Conservation (phyloP, 2,113 vertebrate species). For the Bungarus multicinctus region DNA sequence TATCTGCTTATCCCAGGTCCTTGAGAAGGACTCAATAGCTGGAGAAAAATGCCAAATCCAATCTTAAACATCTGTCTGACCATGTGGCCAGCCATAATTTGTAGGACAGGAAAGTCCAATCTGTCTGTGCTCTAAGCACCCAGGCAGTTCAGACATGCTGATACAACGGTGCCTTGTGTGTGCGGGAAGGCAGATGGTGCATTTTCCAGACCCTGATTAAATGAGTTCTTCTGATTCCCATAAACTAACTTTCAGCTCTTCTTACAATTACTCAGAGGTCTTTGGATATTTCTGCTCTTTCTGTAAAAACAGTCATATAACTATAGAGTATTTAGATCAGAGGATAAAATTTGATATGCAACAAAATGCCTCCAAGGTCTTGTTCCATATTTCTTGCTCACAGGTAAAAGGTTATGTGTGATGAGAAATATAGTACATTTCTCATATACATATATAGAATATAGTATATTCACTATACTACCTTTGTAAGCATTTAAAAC, state of each 20-base stretch:
- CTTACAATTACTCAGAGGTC: neutral
- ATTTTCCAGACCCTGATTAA: neutral
- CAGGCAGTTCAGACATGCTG: accelerated
- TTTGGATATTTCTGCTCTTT: neutral
- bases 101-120: accelerated
- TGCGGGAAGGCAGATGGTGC: constrained; percentile 15
- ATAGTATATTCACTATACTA: too few relatives aligned
- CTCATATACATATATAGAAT: too few relatives aligned
- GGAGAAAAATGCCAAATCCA: neutral
- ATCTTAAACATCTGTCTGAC: neutral
- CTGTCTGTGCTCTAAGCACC: neutral
- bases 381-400: accelerated
- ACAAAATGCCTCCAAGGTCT: accelerated
- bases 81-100: neutral
- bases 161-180: neutral
- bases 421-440: too few relatives aligned
- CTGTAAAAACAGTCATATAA: accelerated
- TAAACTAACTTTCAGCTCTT: neutral
- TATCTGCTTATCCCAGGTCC: neutral
- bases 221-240: constrained; percentile 4
- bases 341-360: accelerated
- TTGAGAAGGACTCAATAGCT: neutral
- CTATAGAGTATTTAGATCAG: neutral
- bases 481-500: neutral
- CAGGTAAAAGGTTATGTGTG: neutral